Evolutionary conservation across 2,797 vertebrate species (phyloP).

Genomic region (Geotrypetes seraphini): DNA sequence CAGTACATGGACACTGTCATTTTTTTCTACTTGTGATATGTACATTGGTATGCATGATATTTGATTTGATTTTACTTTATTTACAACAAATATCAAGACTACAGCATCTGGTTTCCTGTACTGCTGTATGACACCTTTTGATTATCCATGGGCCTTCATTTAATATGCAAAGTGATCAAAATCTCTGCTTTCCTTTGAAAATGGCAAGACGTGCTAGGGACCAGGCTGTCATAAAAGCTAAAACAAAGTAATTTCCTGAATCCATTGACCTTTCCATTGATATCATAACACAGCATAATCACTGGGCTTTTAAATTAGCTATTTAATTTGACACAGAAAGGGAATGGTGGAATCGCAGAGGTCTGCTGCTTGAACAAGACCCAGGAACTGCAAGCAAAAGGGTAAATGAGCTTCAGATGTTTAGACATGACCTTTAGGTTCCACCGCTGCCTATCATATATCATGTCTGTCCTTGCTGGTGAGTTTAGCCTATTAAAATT

Average conservation of each 20-base stretch:
- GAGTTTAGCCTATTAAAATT: conserved; percentile 30
- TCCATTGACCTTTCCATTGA: conserved; percentile 56
- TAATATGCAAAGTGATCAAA: conserved; percentile 25
- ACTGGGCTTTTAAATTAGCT: conserved; percentile 49
- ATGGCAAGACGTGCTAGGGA: conserved; percentile 11
- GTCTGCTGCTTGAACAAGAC: conserved; percentile 34
- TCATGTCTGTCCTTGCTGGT: conserved; percentile 33
- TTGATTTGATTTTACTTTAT: too few species aligned
- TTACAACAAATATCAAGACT: too few species aligned
- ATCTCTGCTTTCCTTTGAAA: conserved; percentile 26
- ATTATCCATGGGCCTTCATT: conserved; percentile 12
- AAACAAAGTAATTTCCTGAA: conserved; percentile 43
- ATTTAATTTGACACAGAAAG: conserved; percentile 24
- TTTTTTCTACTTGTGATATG: too few species aligned
- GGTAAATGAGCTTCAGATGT: conserved; percentile 44
- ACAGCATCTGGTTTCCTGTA: too few species aligned
- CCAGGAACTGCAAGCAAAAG: conserved; percentile 38
- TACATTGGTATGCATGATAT: too few species aligned
- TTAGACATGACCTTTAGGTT: conserved; percentile 47
- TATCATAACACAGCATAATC: conserved; percentile 46
- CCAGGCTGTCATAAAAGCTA: conserved; percentile 26
- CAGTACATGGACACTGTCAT: too few species aligned
- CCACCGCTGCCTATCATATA: conserved; percentile 30
- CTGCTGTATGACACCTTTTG: too few species aligned
- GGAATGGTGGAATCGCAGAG: conserved; percentile 26